Conservation (phyloP, 2,113 vertebrate genomes). For the Plestiodon gilberti region DNA sequence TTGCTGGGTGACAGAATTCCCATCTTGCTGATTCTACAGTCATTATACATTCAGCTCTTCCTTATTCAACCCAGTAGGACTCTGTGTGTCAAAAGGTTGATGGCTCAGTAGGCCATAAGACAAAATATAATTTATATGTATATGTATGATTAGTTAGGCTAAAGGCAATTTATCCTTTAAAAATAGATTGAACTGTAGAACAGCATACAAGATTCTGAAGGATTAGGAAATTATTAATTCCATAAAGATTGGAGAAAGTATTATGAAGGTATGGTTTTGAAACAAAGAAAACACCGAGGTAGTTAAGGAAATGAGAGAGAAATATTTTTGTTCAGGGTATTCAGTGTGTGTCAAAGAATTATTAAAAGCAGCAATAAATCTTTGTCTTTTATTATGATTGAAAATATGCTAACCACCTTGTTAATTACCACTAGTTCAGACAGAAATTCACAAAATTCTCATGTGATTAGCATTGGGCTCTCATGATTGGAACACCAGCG, state of each 20-base stretch:
- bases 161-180: conserved; percentile 18
- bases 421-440: not conserved
- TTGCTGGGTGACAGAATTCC: not conserved
- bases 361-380: not conserved
- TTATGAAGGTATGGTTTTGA: not conserved
- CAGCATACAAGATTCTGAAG: conserved; percentile 6
- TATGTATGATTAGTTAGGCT: conserved; percentile 8
- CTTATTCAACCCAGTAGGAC: not conserved
- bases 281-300: not conserved
- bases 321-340: not conserved
- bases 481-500: not conserved
- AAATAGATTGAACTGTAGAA: conserved; percentile 22
- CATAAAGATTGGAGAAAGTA: not conserved
- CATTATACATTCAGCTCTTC: conserved; percentile 23
- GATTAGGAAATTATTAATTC: conserved; percentile 11
- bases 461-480: not conserved
- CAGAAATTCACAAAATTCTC: not conserved
- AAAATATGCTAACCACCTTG: not conserved
- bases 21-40: conserved; percentile 10
- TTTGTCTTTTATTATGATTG: not conserved
- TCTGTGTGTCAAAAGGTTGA: conserved; percentile 27
- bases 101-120: conserved; percentile 26
- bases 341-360: not conserved
- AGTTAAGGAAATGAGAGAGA: not conserved
- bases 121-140: conserved; percentile 31